Evolutionary conservation across 2,797 vertebrate species (phyloP).

Genomic region (Eulemur albifrons): DNA sequence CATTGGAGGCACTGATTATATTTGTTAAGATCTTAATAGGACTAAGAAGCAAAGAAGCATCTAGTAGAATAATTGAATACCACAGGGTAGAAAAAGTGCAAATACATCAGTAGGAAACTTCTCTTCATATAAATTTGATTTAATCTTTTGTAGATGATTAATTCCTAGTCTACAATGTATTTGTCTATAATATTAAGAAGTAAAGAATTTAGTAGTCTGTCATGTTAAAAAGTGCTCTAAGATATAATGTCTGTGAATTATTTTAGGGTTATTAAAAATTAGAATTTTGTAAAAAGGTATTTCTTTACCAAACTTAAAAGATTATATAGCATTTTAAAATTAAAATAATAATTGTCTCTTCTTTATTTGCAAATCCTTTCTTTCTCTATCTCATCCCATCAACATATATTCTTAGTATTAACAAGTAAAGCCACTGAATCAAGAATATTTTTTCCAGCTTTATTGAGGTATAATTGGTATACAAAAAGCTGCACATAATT

Average conservation of each 20-base stretch:
- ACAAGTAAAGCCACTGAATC: not conserved
- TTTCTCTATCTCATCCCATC: not conserved
- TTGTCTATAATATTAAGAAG: not conserved
- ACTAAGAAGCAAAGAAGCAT: not conserved
- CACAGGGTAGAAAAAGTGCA: not conserved
- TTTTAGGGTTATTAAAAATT: not conserved
- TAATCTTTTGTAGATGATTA: not conserved
- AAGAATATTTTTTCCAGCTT: not conserved
- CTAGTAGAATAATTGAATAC: not conserved
- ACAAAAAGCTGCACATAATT: not conserved
- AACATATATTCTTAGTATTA: not conserved
- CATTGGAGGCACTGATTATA: not conserved
- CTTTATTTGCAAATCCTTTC: not conserved
- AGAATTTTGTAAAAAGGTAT: not conserved
- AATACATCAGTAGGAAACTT: not conserved
- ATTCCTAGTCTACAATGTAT: not conserved
- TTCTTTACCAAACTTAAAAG: not conserved
- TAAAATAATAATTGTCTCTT: not conserved
- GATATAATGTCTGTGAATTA: not conserved
- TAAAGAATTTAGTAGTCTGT: not conserved
- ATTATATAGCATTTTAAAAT: not conserved
- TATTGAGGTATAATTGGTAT: not conserved
- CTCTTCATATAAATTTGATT: not conserved
- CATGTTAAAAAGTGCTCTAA: not conserved
- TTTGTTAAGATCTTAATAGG: not conserved